A percentile compares a stretch with the other conserved stretches of the same genome.
phyloP scores from a whole-genome alignment of 2,113 vertebrate genomes.

The Misgurnus mizolepis region DNA sequence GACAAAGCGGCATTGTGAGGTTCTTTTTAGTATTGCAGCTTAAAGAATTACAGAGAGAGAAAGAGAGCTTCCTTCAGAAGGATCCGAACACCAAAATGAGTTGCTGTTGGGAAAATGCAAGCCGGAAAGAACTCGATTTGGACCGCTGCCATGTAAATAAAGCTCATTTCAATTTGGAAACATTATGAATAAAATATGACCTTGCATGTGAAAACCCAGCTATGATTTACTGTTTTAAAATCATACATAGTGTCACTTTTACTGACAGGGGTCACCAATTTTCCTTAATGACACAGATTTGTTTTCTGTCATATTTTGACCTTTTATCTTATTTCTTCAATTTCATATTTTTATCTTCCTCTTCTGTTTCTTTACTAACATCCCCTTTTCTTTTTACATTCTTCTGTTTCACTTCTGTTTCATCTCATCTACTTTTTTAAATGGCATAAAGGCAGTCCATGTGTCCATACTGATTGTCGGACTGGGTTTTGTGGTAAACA shows the following conservation, averaged over 20 bases:
- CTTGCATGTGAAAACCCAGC: no score
- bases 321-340: neutral
- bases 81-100: conserved; percentile 26
- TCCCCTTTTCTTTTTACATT: neutral
- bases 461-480: conserved; percentile 3
- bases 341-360: conserved; percentile 1
- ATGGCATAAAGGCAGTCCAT: neutral
- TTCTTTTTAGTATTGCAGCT: conserved; percentile 66
- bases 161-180: conserved; percentile 17
- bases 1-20: conserved; percentile 84
- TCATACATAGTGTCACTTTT: conserved; percentile 21
- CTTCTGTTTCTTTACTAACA: no score
- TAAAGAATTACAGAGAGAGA: conserved; percentile 64
- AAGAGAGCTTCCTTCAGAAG: conserved; percentile 40
- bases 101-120: conserved; percentile 31
- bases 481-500: conserved; percentile 30
- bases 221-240: neutral
- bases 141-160: conserved; percentile 20
- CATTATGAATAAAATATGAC: neutral
- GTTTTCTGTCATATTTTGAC: neutral
- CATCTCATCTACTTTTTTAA: neutral
- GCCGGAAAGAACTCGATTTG: conserved; percentile 33
- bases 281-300: conserved; percentile 51
- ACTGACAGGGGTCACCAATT: conserved; percentile 17
- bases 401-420: neutral